Evolutionary conservation across 2,113 vertebrate genomes (phyloP), one percentile per base, ranked within the genome.

Genomic region (Verasper variegatus): DNA sequence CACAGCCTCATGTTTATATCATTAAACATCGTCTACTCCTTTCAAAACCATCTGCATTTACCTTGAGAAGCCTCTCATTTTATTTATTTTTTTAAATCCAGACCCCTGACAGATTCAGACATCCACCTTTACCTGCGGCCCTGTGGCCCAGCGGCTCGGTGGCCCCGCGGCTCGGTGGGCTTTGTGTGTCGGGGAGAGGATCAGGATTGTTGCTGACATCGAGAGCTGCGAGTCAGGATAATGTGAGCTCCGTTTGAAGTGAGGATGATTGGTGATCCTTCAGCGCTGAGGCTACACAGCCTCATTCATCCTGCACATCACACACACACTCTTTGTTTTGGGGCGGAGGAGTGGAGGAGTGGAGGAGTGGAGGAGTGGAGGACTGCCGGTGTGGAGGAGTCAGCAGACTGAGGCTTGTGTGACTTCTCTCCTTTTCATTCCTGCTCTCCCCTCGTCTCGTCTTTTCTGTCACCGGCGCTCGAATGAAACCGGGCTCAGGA

Each of bases 201-300:
- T 83, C 79, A 37, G 78, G 66, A 58, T 73, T 83, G 83, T 81
- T 81, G 70, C 74, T 78, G 76, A 88, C 86, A 81, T 81, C 23
- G 61, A 71, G 80, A 77, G 70, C 70, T 56, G 75, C 2, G 59
- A 67, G 84, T 76, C 71, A 45, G 78, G 80, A 72, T 86, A 68
- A 85, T 51, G 83, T 80, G 76, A 2, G 69, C 42, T 65, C 49
- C 60, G 74, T 71, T 85, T 89, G 78, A 89, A 79, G 88, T 84
- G 74, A 69, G 74, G 82, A 71, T 83, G 85, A 85, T 67, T 47
- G 73, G 68, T 82, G 86, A 88, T 81, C 71, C 83, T 83, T 62
- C 75, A 71, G 66, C 82, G 82, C 47, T 0, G n/a, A 31, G 71
- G 74, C 56, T 62, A 73, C 82, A 87, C 76, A 61, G 67, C 58